Percentiles rank a stretch among this genome's conserved stretches.
Evolutionary conservation across 2,113 vertebrate genomes (phyloP).

Genomic region (Plestiodon gilberti): DNA sequence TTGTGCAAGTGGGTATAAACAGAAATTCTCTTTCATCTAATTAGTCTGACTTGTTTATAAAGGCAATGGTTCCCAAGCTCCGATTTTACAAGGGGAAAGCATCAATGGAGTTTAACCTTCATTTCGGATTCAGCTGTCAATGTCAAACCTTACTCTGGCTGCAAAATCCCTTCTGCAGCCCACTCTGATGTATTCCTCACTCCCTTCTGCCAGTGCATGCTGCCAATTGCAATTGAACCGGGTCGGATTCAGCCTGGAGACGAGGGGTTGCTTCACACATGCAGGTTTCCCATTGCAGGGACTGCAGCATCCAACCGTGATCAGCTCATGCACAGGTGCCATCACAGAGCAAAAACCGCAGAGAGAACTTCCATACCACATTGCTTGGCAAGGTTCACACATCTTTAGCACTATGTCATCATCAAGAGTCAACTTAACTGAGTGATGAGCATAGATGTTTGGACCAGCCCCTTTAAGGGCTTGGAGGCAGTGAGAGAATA

Average conservation of each 20-base stretch:
- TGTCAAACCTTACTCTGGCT: not conserved
- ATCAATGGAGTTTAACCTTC: not conserved
- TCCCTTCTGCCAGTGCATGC: not conserved
- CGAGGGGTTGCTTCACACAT: not conserved
- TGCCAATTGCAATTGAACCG: not conserved
- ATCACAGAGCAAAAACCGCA: not conserved
- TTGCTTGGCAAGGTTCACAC: not conserved
- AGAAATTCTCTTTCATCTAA: conserved; percentile 3
- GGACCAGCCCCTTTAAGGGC: too few species aligned
- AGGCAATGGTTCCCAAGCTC: not conserved
- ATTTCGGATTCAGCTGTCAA: conserved; percentile 4
- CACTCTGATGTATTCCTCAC: not conserved
- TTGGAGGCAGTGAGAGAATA: too few species aligned
- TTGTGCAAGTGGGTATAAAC: not conserved
- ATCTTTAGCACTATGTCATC: too few species aligned
- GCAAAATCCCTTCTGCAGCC: conserved; percentile 2
- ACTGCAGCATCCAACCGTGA: not conserved
- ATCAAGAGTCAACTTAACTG: too few species aligned
- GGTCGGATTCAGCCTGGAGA: not conserved
- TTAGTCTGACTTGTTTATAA: not conserved
- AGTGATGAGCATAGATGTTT: too few species aligned
- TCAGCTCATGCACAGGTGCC: not conserved
- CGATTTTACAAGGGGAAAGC: not conserved
- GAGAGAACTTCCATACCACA: not conserved
- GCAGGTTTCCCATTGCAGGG: not conserved